Conservation (phyloP, 1,140 invertebrate genomes). For the Scaptomyza pallida region DNA sequence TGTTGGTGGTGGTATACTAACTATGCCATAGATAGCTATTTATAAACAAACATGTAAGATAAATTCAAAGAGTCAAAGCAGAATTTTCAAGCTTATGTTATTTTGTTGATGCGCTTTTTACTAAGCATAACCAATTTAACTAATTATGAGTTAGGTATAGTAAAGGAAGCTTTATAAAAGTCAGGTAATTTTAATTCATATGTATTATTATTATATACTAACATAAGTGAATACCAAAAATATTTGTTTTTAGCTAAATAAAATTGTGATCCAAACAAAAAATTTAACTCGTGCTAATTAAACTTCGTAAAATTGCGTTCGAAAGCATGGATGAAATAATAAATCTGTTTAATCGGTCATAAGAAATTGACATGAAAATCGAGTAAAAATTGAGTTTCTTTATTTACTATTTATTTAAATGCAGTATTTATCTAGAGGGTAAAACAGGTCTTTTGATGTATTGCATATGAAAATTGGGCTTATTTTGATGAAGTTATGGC, state of each 20-base stretch:
- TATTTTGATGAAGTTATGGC: too few species aligned
- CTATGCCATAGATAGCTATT: slow-evolving; percentile 4
- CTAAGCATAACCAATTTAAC: not conserved
- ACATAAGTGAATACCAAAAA: slow-evolving; percentile 23
- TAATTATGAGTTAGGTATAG: not conserved
- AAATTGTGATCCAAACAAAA: slow-evolving; percentile 43
- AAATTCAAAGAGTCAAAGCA: not conserved
- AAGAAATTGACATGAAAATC: too few species aligned
- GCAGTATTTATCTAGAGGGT: too few species aligned
- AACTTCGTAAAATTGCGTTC: too few species aligned
- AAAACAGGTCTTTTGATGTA: too few species aligned
- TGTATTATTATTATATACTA: slow-evolving; percentile 11
- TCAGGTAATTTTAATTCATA: slow-evolving; percentile 6
- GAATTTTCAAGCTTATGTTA: slow-evolving; percentile 3
- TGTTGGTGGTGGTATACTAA: slow-evolving; percentile 1
- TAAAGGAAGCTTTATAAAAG: slow-evolving; percentile 20
- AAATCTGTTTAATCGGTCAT: too few species aligned
- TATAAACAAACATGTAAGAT: not conserved
- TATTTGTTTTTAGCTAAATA: slow-evolving; percentile 33
- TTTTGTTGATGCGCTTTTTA: slow-evolving; percentile 28
- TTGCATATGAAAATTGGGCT: too few species aligned
- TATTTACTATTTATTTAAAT: too few species aligned
- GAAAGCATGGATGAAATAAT: too few species aligned
- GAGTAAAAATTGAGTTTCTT: too few species aligned
- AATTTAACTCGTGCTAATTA: not conserved